Conservation (phyloP, 2,113 vertebrate species). For the Scortum barcoo region DNA sequence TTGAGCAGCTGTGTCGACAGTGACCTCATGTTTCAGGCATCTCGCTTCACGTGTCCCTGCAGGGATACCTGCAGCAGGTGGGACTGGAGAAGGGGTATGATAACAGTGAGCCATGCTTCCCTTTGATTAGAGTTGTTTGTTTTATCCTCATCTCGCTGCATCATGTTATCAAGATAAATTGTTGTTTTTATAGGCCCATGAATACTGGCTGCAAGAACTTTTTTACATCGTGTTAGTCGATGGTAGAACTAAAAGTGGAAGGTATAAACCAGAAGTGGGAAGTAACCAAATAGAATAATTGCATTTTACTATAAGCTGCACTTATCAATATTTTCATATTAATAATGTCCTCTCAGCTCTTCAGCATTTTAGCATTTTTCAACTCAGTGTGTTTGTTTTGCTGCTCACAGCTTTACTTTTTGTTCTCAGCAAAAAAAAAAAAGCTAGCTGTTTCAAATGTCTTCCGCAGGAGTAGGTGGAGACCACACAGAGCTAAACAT, state of each 20-base stretch:
- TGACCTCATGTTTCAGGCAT: conserved; percentile 72
- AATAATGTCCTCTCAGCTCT: neutral
- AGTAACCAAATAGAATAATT: neutral
- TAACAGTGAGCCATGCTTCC: conserved; percentile 1
- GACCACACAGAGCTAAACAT: neutral
- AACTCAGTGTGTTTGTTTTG: too few species aligned
- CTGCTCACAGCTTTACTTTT: neutral
- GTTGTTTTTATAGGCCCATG: neutral
- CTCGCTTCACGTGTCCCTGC: conserved; percentile 52
- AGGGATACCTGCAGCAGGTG: conserved; percentile 68
- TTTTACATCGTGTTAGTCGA: neutral
- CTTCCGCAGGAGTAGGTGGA: neutral
- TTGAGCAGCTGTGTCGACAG: conserved; percentile 66
- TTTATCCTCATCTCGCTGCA: neutral
- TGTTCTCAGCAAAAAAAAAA: neutral
- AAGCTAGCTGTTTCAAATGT: too few species aligned
- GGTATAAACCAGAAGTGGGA: neutral
- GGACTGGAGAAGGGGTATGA: neutral
- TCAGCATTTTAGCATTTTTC: neutral
- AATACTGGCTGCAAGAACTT: neutral
- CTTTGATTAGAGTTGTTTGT: conserved; percentile 1
- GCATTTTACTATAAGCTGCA: neutral
- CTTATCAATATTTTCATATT: neutral
- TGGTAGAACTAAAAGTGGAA: neutral
- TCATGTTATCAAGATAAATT: neutral